Percentiles rank a stretch among this genome's conserved stretches.
Evolutionary conservation across 2,113 vertebrate species (phyloP).

Genomic region (Takifugu bimaculatus): DNA sequence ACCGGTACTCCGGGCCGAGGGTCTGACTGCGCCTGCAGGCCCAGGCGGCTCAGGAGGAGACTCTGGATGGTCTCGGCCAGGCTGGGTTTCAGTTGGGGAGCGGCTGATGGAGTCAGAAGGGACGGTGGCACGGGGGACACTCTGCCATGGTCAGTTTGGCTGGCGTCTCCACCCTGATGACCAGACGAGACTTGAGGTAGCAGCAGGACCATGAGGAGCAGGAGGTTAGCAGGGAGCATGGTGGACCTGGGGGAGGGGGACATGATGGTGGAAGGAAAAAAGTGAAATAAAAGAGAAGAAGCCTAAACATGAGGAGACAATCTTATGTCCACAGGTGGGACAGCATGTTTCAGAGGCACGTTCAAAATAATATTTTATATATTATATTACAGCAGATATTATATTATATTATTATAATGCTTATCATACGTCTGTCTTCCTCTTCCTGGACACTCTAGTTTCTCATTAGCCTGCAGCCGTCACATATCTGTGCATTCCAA

Average conservation of each 20-base stretch:
- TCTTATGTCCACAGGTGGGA: background rate
- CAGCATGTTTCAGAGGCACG: background rate
- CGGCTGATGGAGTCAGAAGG: conserved; percentile 9
- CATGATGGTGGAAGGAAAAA: conserved; percentile 3
- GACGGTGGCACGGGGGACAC: conserved; percentile 32
- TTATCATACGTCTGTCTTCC: conserved; percentile 61
- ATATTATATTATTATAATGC: no score
- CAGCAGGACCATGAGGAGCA: conserved; percentile 80
- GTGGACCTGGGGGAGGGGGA: conserved; percentile 68
- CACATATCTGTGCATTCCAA: conserved; percentile 58
- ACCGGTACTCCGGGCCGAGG: conserved; percentile 67
- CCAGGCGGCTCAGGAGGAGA: conserved; percentile 64
- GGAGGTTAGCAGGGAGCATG: conserved; percentile 82
- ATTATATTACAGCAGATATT: no score
- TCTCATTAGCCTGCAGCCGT: conserved; percentile 61
- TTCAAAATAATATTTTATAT: background rate
- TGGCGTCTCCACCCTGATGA: conserved; percentile 66
- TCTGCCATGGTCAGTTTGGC: conserved; percentile 57
- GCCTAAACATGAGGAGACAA: background rate
- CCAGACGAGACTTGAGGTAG: conserved; percentile 76
- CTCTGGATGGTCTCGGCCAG: conserved; percentile 70
- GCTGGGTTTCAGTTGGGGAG: conserved; percentile 46
- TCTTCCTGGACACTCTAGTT: conserved; percentile 67
- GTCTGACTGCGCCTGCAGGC: conserved; percentile 70
- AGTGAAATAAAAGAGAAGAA: background rate